Percentiles rank a stretch among this genome's conserved stretches.
These are phyloP conservation scores for Apoda limacodes DNA, from an alignment of 2,888 invertebrate genomes.

Conservation along the genomic window DNA sequence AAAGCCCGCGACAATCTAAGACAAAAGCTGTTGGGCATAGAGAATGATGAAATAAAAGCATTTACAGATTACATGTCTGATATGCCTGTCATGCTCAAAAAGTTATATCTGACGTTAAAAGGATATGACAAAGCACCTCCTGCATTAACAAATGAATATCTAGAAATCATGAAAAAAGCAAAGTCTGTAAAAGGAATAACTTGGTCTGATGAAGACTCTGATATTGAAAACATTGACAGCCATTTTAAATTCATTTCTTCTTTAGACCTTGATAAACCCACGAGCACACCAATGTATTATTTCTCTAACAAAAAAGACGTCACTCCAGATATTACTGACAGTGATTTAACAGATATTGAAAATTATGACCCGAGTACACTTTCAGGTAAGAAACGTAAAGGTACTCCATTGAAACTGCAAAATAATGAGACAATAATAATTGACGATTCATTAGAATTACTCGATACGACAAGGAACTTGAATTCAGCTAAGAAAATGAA, in stretches of 20 bases:
- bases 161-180: slow-evolving; percentile 68
- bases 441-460: slow-evolving; percentile 48
- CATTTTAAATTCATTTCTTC: slow-evolving; percentile 44
- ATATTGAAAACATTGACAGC: slow-evolving; percentile 25
- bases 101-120: slow-evolving; percentile 68
- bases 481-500: slow-evolving; percentile 52
- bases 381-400: slow-evolving; percentile 43
- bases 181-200: slow-evolving; percentile 71
- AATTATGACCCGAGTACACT: slow-evolving; percentile 31
- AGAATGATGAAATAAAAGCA: slow-evolving; percentile 64
- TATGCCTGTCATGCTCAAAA: slow-evolving; percentile 66
- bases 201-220: slow-evolving; percentile 65
- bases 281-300: slow-evolving; percentile 19
- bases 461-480: slow-evolving; percentile 39
- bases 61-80: slow-evolving; percentile 58
- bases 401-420: slow-evolving; percentile 46
- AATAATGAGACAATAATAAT: slow-evolving; percentile 56
- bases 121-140: slow-evolving; percentile 71
- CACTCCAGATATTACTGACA: slow-evolving; percentile 24
- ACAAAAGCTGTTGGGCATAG: slow-evolving; percentile 40
- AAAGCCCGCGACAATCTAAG: slow-evolving; percentile 48
- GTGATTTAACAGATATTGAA: slow-evolving; percentile 47
- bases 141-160: slow-evolving; percentile 65
- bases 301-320: neutral
- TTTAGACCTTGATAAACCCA: slow-evolving; percentile 40